Conservation (phyloP, 1,140 invertebrate genomes). For the Anastrepha ludens region DNA sequence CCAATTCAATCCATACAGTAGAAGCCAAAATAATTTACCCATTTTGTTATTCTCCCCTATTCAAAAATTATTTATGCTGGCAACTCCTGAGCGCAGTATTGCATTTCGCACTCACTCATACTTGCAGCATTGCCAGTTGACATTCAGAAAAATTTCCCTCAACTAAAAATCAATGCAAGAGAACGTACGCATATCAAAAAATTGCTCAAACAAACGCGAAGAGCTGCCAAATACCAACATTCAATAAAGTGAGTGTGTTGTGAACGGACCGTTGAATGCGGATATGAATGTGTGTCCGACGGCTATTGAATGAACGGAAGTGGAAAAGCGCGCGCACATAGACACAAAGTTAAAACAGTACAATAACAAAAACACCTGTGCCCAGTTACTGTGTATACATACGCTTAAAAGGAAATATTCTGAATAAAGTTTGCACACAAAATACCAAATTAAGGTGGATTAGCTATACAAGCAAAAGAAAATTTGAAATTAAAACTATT, state of each 20-base stretch:
- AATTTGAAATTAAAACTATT: no score
- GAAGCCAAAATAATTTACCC: no score
- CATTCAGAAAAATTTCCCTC: background rate
- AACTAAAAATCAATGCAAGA: background rate
- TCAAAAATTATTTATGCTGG: background rate
- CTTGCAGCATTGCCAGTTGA: background rate
- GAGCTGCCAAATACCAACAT: constrained; percentile 28
- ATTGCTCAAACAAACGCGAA: constrained; percentile 18
- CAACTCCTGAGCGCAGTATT: background rate
- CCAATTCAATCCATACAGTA: no score
- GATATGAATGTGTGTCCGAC: constrained; percentile 8
- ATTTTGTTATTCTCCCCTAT: no score
- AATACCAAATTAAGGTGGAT: no score
- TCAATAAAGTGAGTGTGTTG: constrained; percentile 6
- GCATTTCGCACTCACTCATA: background rate
- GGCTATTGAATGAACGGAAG: constrained; percentile 18
- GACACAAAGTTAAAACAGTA: background rate
- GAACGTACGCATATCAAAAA: constrained; percentile 56
- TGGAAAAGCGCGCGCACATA: constrained; percentile 33
- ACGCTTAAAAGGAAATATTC: background rate
- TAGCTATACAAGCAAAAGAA: no score
- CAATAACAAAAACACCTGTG: constrained; percentile 37
- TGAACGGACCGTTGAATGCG: background rate
- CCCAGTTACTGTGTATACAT: background rate
- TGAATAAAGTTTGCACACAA: background rate